A percentile compares a stretch with the other conserved stretches of the same genome.
These are phyloP conservation scores for Dolichopus griseipennis DNA, from an alignment of 2,888 invertebrate species.

Conservation along the genomic window DNA sequence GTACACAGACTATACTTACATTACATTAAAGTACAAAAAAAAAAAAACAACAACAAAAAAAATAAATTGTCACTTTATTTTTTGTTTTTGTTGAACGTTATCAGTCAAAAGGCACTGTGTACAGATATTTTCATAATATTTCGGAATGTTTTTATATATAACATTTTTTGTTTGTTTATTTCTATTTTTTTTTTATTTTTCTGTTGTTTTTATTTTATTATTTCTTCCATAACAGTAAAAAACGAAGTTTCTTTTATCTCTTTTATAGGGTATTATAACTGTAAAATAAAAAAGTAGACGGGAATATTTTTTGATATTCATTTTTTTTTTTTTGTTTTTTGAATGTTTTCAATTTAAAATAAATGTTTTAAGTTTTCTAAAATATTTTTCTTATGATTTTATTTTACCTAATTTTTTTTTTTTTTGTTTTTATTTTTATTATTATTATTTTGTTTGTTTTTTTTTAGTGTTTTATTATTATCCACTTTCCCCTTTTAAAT, in stretches of 20 bases:
- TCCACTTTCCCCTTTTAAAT: too few relatives aligned
- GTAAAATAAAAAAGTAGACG: neutral
- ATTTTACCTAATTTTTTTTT: neutral
- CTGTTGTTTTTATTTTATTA: neutral
- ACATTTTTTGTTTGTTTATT: neutral
- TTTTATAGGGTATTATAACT: slow-evolving; percentile 3
- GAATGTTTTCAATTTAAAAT: neutral
- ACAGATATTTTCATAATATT: neutral
- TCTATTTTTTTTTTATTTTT: neutral
- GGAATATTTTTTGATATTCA: neutral
- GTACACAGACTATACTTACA: too few relatives aligned
- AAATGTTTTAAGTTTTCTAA: slow-evolving; percentile 6
- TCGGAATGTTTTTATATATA: neutral
- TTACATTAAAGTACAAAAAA: too few relatives aligned
- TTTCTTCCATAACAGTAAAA: neutral
- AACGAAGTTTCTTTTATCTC: slow-evolving; percentile 1
- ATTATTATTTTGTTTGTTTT: too few relatives aligned
- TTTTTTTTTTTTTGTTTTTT: neutral
- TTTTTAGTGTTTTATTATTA: too few relatives aligned
- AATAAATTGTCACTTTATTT: neutral
- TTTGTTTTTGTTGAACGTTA: neutral
- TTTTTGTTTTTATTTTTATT: too few relatives aligned
- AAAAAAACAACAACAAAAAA: too few relatives aligned
- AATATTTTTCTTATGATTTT: neutral
- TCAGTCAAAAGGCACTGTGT: neutral